Conservation (phyloP, 2,113 vertebrate species). For the Elephas maximus region DNA sequence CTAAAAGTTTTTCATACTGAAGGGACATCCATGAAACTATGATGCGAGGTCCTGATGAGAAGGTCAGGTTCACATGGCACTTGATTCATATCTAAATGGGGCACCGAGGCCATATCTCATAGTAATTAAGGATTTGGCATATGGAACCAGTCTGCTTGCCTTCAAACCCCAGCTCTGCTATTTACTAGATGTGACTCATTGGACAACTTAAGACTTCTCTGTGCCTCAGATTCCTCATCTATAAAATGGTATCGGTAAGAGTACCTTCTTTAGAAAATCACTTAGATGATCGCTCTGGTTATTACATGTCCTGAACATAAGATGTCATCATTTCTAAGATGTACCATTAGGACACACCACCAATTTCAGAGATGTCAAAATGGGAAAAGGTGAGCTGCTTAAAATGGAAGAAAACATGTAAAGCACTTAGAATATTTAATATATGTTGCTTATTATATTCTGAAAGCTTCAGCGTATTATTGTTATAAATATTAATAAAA, state of each 20-base stretch:
- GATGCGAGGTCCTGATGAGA: not conserved
- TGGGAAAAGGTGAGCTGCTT: not conserved
- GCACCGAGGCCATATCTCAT: not conserved
- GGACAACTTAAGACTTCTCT: not conserved
- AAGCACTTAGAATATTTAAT: not conserved
- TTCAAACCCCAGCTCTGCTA: not conserved
- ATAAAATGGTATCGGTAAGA: not conserved
- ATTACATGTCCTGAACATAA: not conserved
- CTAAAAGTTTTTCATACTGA: not conserved
- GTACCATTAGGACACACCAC: fast-evolving
- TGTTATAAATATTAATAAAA: not conserved
- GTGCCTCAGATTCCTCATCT: not conserved
- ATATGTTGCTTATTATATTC: not conserved
- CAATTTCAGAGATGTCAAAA: not conserved
- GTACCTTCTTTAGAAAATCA: not conserved
- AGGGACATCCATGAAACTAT: not conserved
- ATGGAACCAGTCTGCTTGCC: not conserved
- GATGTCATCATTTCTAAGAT: not conserved
- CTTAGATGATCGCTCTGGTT: not conserved
- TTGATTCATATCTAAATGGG: not conserved
- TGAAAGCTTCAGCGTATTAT: not conserved
- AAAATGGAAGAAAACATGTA: not conserved
- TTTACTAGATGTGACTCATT: not conserved
- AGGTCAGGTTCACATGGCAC: not conserved
- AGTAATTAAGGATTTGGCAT: not conserved